Base-by-base conservation (phyloP, 2,113 vertebrate genomes). In the Callocephalon fimbriatum region DNA sequence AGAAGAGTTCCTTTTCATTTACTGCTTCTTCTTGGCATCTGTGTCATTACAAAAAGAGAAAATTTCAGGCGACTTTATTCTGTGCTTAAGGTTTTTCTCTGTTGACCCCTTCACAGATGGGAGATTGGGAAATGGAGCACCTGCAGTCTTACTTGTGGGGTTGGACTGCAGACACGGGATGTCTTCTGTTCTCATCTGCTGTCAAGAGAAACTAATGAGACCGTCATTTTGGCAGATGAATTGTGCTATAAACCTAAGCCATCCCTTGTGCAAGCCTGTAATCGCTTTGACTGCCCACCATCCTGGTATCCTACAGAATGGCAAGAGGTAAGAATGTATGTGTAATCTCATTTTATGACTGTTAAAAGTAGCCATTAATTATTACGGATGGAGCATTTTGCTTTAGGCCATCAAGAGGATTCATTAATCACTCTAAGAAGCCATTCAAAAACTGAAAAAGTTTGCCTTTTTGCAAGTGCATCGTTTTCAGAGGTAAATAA, bases 281-380 rank as follows among this genome's bases (percentile, higher is more conserved):
- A 99, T 97, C 99, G 98, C 40, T 99, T 99, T 89, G 98, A 99
- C 96, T 99, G 99, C 88, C 99, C 99, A n/a, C 99, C 99, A 8
- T 98, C 97, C 96, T 99, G 99, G 99, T 98, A 99, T 82, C 84
- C 98, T 32, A 95, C 80, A 32, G 98, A 98, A 62, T 99, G 99
- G 99, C 98, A 98, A 95, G 98, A 97, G 98, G 99, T 99, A 98
- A 98, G 96, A 97, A 50, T 38, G 19, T 32, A 32, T 38, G 23
- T 53, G 8, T 47, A 58, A 74, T 85, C 17, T 66, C n/a, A 59
- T 72, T 77, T 77, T 85, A 61, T 26, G 19, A 35, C 32, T 44
- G 9, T 11, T 50, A 29, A 22, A 83, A 67, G 5, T 37, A 68
- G n/a, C 53, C 29, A 27, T 26, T 68, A 7, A 10, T 38, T 10